These are phyloP conservation scores for Nyctibius grandis DNA, from an alignment of 2,797 vertebrate species.

Conservation along the genomic window DNA sequence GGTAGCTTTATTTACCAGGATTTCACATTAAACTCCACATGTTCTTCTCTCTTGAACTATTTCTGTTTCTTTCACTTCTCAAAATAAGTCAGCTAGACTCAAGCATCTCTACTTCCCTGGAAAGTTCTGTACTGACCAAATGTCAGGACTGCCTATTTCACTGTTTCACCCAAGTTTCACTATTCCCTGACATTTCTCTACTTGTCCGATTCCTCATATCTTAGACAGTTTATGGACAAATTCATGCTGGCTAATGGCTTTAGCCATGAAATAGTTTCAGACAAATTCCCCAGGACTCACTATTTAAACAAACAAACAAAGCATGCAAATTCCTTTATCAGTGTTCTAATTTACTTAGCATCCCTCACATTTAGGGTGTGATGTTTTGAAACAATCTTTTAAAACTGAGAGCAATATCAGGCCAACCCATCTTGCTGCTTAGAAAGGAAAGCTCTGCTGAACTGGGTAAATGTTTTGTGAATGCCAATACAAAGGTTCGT, in stretches of 20 bases:
- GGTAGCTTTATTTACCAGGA: background rate
- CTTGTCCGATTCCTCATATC: background rate
- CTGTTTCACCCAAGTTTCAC: background rate
- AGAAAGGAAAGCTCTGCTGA: background rate
- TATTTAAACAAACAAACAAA: background rate
- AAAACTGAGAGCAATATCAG: background rate
- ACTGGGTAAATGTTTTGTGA: background rate
- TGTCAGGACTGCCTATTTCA: background rate
- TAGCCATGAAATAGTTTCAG: background rate
- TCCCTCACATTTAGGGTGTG: background rate
- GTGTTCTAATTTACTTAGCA: background rate
- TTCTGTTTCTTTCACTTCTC: background rate
- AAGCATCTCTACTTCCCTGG: background rate
- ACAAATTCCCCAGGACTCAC: background rate
- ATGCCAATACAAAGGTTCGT: rapidly evolving
- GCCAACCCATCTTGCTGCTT: background rate
- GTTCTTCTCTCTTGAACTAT: background rate
- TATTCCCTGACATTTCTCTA: background rate
- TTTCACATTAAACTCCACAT: background rate
- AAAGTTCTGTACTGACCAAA: background rate
- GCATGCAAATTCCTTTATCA: background rate
- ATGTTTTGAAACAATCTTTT: background rate
- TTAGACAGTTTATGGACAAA: background rate
- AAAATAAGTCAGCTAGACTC: background rate
- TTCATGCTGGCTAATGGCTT: background rate